These are phyloP conservation scores for Panthera uncia DNA, from an alignment of 2,113 vertebrate species.

Conservation along the genomic window DNA sequence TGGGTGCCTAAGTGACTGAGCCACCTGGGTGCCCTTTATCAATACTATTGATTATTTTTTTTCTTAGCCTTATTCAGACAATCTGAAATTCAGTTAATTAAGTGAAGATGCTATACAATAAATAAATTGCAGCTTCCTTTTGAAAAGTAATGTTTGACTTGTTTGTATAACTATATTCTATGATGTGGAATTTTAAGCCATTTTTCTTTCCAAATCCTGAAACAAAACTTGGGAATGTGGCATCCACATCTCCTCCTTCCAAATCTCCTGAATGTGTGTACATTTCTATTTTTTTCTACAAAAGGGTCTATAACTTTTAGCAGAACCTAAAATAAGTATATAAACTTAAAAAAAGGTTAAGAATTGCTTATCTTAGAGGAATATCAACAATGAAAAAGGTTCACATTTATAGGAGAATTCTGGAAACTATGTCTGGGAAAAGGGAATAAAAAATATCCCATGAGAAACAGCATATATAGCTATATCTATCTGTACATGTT, in stretches of 20 bases:
- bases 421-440: conserved; percentile 66
- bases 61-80: neutral
- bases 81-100: neutral
- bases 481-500: neutral
- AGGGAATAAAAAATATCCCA: conserved; percentile 24
- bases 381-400: conserved; percentile 61
- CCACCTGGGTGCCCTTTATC: neutral
- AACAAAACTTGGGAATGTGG: neutral
- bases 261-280: neutral
- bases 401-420: conserved; percentile 36
- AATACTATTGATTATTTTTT: neutral
- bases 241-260: neutral
- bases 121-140: neutral
- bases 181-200: conserved; percentile 13
- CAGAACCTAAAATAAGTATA: conserved; percentile 56
- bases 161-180: neutral
- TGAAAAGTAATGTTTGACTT: conserved; percentile 25
- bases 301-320: conserved; percentile 14
- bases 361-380: conserved; percentile 62
- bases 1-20: too few species aligned
- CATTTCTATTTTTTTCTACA: conserved; percentile 13
- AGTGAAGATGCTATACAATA: neutral
- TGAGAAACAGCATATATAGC: conserved; percentile 51
- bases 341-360: conserved; percentile 29
- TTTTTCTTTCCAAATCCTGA: neutral